These are phyloP conservation scores for Desmophyllum pertusum DNA, from an alignment of 92 coral and sea anemone species.

Conservation along the genomic window DNA sequence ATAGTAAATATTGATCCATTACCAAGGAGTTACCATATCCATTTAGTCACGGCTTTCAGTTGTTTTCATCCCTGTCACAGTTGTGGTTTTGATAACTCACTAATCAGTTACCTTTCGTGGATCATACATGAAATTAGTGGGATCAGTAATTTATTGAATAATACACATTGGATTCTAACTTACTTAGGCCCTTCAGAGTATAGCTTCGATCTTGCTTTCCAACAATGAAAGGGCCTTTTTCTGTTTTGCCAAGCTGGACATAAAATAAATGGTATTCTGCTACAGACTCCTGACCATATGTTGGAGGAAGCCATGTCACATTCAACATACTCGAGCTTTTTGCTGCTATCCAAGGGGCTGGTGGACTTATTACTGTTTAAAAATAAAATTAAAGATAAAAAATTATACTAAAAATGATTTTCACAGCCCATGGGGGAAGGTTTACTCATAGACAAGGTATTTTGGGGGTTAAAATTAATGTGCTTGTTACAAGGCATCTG, in stretches of 20 bases:
- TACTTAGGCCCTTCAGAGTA: constrained; percentile 54
- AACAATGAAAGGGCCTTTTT: constrained; percentile 45
- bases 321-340: constrained; percentile 52
- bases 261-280: constrained; percentile 66
- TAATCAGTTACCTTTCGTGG: too few relatives aligned
- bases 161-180: constrained; percentile 17
- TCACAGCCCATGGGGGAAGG: neutral
- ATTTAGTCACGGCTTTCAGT: too few relatives aligned
- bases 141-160: neutral
- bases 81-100: too few relatives aligned
- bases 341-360: constrained; percentile 34
- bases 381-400: neutral
- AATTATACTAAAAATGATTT: neutral
- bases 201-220: constrained; percentile 36
- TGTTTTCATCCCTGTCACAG: too few relatives aligned
- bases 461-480: too few relatives aligned
- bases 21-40: too few relatives aligned
- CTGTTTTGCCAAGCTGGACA: constrained; percentile 20
- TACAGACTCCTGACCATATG: constrained; percentile 58
- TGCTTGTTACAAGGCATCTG: too few relatives aligned
- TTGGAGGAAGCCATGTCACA: constrained; percentile 67
- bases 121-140: too few relatives aligned
- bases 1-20: too few relatives aligned
- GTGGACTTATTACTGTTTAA: constrained; percentile 76
- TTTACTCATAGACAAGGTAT: too few relatives aligned